Percentiles rank a stretch among this genome's conserved stretches.
These are phyloP conservation scores for Microplitis mediator DNA, from an alignment of 1,140 invertebrate genomes.

Conservation along the genomic window DNA sequence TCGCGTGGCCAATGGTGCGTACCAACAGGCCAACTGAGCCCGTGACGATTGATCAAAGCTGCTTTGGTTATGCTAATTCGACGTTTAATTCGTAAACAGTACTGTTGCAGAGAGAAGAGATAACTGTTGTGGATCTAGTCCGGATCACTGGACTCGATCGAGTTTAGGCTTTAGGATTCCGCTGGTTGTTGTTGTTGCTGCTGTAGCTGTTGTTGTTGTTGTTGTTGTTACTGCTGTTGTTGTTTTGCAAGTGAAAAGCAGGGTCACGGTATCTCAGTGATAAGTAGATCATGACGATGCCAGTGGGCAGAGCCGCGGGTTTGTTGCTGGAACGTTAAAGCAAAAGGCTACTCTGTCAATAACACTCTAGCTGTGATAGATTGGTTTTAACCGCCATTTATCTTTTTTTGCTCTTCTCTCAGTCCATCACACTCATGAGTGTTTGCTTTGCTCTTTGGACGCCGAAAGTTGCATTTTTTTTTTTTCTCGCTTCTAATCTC, in stretches of 20 bases:
- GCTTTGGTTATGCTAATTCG: slow-evolving; percentile 53
- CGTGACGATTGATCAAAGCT: slow-evolving; percentile 55
- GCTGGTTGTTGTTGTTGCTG: too few relatives aligned
- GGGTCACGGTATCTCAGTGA: neutral
- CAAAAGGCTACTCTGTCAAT: slow-evolving; percentile 58
- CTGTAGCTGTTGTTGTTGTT: too few relatives aligned
- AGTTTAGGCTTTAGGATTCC: neutral
- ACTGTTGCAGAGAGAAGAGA: slow-evolving; percentile 7
- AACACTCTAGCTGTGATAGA: slow-evolving; percentile 55
- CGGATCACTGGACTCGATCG: neutral
- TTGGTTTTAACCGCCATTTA: slow-evolving; percentile 58
- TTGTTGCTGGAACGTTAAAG: slow-evolving; percentile 2
- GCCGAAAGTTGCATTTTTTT: slow-evolving; percentile 2
- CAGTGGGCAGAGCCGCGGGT: slow-evolving; percentile 20
- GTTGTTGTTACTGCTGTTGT: too few relatives aligned
- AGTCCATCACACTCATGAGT: slow-evolving; percentile 6
- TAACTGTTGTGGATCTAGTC: neutral
- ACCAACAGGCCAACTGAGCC: slow-evolving; percentile 43
- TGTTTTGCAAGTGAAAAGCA: too few relatives aligned
- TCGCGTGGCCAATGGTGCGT: slow-evolving; percentile 49
- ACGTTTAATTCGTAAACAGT: slow-evolving; percentile 33
- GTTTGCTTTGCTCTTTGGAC: slow-evolving; percentile 15
- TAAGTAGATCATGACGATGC: slow-evolving; percentile 21
- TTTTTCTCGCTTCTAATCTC: neutral
- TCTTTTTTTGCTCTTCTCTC: slow-evolving; percentile 58